phyloP scores from a whole-genome alignment of 2,797 vertebrate genomes.

The Epinephelus awoara region DNA sequence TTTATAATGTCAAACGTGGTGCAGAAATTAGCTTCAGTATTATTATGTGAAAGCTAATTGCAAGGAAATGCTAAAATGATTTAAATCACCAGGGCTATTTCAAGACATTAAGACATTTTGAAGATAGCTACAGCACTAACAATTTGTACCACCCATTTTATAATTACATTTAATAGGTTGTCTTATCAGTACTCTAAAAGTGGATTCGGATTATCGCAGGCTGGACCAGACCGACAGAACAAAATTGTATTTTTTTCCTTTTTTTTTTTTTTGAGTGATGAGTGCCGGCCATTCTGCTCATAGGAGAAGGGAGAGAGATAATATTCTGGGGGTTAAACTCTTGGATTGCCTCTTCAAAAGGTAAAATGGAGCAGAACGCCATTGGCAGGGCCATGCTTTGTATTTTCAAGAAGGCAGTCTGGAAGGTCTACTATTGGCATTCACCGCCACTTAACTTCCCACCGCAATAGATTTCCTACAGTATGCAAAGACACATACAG shows the following conservation, averaged over 20 bases:
- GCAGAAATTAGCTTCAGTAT: constrained; percentile 90
- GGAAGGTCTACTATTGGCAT: constrained; percentile 82
- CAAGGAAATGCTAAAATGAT: constrained; percentile 86
- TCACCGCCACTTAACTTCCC: constrained; percentile 81
- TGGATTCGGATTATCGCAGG: constrained; percentile 84
- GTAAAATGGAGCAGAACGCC: constrained; percentile 77
- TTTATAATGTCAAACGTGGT: constrained; percentile 99
- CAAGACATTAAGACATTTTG: constrained; percentile 85
- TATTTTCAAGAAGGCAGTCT: constrained; percentile 79
- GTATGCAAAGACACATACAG: constrained; percentile 83
- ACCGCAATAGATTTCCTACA: constrained; percentile 81
- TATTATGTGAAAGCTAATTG: constrained; percentile 87
- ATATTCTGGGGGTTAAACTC: constrained; percentile 85
- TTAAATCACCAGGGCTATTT: constrained; percentile 85
- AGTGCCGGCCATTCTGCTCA: constrained; percentile 72
- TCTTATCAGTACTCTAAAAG: constrained; percentile 85
- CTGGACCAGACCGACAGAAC: constrained; percentile 77
- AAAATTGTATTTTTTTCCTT: constrained; percentile 72
- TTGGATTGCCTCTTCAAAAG: constrained; percentile 84
- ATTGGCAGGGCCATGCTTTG: constrained; percentile 73
- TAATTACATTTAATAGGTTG: constrained; percentile 88
- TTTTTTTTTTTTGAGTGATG: constrained; percentile 65
- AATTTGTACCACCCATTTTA: constrained; percentile 83
- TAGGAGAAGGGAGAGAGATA: constrained; percentile 75
- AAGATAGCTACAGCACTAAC: constrained; percentile 83